Percentiles rank a stretch among this genome's conserved stretches.
Conservation (phyloP, 2,113 vertebrate genomes). For the Lates calcarifer region DNA sequence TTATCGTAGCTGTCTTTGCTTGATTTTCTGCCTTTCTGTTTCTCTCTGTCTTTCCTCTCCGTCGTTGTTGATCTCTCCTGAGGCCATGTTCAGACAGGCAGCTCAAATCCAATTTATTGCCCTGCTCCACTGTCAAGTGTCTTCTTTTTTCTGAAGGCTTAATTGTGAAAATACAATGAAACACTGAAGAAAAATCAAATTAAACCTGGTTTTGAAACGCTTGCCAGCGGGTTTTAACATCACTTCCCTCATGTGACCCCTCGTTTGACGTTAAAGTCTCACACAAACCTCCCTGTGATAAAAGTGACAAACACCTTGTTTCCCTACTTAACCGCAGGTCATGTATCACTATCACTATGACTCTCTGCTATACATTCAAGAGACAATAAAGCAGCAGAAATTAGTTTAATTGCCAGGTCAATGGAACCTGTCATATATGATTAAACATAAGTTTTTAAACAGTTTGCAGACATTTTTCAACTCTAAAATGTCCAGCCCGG, state of each 20-base stretch:
- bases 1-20: slow-evolving; percentile 1
- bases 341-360: too few species aligned
- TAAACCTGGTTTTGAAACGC: background rate
- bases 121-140: background rate
- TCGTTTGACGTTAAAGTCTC: background rate
- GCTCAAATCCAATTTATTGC: slow-evolving; percentile 12
- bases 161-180: slow-evolving; percentile 24
- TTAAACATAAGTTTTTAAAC: too few species aligned
- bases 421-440: too few species aligned
- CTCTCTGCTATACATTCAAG: too few species aligned
- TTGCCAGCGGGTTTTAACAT: background rate
- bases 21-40: background rate
- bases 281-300: too few species aligned
- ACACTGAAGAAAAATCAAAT: slow-evolving; percentile 1
- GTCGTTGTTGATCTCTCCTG: background rate
- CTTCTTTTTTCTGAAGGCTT: background rate
- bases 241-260: background rate
- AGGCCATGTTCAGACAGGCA: slow-evolving; percentile 28
- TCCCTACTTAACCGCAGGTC: too few species aligned
- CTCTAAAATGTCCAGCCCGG: too few species aligned
- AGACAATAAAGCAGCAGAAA: too few species aligned
- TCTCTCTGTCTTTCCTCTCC: background rate
- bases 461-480: too few species aligned
- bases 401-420: too few species aligned
- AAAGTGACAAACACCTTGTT: too few species aligned